Evolutionary conservation across 64 coral and sea anemone species (phyloP).

Genomic region (Acropora tenuis): DNA sequence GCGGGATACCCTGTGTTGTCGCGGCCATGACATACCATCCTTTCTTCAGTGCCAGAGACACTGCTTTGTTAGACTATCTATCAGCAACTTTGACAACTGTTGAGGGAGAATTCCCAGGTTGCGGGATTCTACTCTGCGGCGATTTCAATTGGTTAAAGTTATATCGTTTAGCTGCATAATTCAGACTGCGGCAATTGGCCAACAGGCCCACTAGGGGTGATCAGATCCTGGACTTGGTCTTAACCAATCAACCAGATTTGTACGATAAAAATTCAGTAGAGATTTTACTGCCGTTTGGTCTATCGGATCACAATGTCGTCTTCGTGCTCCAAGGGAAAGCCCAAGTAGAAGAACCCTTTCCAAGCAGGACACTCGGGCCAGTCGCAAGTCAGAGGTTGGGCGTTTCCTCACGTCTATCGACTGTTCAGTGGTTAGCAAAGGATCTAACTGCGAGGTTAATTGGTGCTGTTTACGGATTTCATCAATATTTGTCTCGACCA

Average conservation of each 20-base stretch:
- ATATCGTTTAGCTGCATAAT: neutral
- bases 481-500: slow-evolving; percentile 28
- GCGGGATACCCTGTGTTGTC: slow-evolving; percentile 54
- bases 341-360: neutral
- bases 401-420: neutral
- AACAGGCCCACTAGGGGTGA: neutral
- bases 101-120: slow-evolving; percentile 51
- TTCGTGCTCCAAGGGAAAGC: neutral
- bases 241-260: neutral
- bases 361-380: neutral
- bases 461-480: slow-evolving; percentile 2
- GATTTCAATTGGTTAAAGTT: slow-evolving; percentile 18
- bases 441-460: slow-evolving; percentile 38
- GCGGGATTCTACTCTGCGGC: slow-evolving; percentile 28
- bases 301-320: slow-evolving; percentile 48
- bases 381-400: slow-evolving; percentile 39
- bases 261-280: neutral
- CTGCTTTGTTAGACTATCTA: slow-evolving; percentile 41
- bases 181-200: neutral
- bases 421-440: neutral
- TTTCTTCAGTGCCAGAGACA: slow-evolving; percentile 35
- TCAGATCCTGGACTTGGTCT: neutral
- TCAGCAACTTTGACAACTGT: neutral
- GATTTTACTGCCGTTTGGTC: slow-evolving; percentile 10
- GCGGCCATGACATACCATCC: slow-evolving; percentile 57